These are phyloP conservation scores for Rhagologus leucostigma DNA, from an alignment of 2,113 vertebrate species.

Conservation along the genomic window DNA sequence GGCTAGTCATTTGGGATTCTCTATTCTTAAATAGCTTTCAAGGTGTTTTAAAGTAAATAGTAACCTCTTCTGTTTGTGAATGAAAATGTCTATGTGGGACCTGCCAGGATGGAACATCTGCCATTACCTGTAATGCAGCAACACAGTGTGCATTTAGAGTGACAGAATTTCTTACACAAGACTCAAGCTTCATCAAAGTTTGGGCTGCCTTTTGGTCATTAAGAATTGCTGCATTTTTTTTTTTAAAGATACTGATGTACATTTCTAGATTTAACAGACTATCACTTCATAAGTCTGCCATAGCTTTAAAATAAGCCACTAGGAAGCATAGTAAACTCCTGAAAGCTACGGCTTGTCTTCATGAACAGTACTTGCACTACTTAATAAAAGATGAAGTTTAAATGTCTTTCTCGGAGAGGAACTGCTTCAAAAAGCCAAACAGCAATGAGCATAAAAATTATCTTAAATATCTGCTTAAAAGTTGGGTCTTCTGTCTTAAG, in stretches of 20 bases:
- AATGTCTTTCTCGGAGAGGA: neutral
- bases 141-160: neutral
- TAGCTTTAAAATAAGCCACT: neutral
- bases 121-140: neutral
- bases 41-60: neutral
- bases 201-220: neutral
- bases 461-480: neutral
- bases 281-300: neutral
- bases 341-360: neutral
- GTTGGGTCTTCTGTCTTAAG: neutral
- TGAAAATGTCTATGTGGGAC: neutral
- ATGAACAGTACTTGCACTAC: neutral
- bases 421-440: neutral
- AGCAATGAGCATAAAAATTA: neutral
- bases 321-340: neutral
- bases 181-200: neutral
- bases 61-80: neutral
- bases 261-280: neutral
- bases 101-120: neutral
- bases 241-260: neutral
- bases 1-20: neutral
- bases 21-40: neutral
- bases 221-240: neutral
- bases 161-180: neutral
- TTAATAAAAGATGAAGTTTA: neutral